phyloP scores from a whole-genome alignment of 2,888 invertebrate species.

The Barypeithes pellucidus region DNA sequence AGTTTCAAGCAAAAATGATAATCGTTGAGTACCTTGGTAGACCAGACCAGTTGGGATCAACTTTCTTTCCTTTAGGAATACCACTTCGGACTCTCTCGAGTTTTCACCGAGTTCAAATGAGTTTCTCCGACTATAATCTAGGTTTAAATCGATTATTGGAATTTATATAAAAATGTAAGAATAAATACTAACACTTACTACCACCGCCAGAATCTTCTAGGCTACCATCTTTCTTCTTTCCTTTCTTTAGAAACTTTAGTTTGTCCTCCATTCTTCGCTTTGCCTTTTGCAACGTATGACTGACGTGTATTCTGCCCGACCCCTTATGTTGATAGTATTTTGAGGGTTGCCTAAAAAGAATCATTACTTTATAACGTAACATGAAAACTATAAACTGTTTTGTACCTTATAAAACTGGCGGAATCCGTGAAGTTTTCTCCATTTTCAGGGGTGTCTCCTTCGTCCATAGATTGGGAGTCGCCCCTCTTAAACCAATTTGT shows the following conservation, averaged over 20 bases:
- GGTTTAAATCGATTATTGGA: not conserved
- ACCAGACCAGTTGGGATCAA: constrained; percentile 86
- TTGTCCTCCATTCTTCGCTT: constrained; percentile 92
- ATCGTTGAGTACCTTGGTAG: constrained; percentile 90
- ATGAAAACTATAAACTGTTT: not conserved
- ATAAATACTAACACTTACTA: constrained; percentile 72
- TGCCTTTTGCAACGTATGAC: constrained; percentile 84
- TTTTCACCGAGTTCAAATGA: constrained; percentile 88
- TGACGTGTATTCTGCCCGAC: constrained; percentile 72
- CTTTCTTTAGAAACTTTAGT: constrained; percentile 87
- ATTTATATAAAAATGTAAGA: not conserved
- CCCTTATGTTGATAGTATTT: constrained; percentile 69
- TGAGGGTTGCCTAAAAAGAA: constrained; percentile 68
- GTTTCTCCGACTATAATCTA: constrained; percentile 84
- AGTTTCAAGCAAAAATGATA: constrained; percentile 94
- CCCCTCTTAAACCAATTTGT: constrained; percentile 75
- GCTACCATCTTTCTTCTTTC: constrained; percentile 90
- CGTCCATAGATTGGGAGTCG: constrained; percentile 70
- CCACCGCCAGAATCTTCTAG: constrained; percentile 88
- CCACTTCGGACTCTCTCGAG: constrained; percentile 89
- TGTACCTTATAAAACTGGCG: constrained; percentile 65
- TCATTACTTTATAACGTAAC: not conserved
- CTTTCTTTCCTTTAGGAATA: constrained; percentile 89
- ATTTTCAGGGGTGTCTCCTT: constrained; percentile 73
- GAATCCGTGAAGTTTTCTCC: constrained; percentile 69